These are phyloP conservation scores for Meghimatium bilineatum DNA, from an alignment of 2,888 invertebrate genomes.

Conservation along the genomic window DNA sequence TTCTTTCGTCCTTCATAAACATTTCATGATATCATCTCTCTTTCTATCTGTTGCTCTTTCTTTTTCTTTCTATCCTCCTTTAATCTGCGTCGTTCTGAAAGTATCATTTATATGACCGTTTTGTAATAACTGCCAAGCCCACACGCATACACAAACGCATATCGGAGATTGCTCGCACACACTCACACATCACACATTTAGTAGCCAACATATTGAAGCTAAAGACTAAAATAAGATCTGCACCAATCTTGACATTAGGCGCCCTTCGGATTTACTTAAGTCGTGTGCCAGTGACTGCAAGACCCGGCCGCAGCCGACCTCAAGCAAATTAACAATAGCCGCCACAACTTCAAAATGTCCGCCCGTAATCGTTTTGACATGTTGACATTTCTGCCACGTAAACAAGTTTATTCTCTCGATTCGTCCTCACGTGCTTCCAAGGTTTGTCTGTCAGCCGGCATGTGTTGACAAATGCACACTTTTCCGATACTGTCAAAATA, in stretches of 20 bases:
- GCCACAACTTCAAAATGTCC: slow-evolving; percentile 20
- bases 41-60: too few relatives aligned
- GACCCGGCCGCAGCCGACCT: background rate
- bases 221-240: background rate
- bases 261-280: background rate
- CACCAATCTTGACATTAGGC: background rate
- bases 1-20: too few relatives aligned
- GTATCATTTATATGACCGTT: too few relatives aligned
- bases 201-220: background rate
- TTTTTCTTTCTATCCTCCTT: too few relatives aligned
- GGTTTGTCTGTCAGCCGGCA: slow-evolving; percentile 2
- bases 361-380: slow-evolving; percentile 37
- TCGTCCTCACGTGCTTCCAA: background rate
- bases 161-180: background rate
- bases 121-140: too few relatives aligned
- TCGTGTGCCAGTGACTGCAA: slow-evolving; percentile 23
- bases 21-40: too few relatives aligned
- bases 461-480: slow-evolving; percentile 9
- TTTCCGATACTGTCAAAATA: background rate
- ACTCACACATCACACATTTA: background rate
- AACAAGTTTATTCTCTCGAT: slow-evolving; percentile 17
- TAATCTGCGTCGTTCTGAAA: too few relatives aligned
- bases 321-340: slow-evolving; percentile 15
- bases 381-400: slow-evolving; percentile 23
- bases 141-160: background rate